Evolutionary conservation across 2,888 invertebrate species (phyloP).

Genomic region (Trichacis sp.): DNA sequence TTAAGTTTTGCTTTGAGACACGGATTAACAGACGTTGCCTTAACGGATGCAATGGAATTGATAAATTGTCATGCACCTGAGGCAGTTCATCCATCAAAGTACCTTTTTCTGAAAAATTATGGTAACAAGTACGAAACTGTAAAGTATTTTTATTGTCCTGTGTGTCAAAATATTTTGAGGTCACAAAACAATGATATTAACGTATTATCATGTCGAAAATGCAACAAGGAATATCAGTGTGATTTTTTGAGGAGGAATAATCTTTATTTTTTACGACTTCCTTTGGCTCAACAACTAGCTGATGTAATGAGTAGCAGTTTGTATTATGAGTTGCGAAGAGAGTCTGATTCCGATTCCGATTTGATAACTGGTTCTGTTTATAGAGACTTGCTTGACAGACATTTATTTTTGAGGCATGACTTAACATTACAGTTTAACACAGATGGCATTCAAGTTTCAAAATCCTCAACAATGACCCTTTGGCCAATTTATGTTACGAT

Average conservation of each 20-base stretch:
- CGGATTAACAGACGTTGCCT: no score
- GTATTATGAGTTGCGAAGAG: slow-evolving; percentile 8
- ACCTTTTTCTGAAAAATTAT: neutral
- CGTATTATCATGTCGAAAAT: no score
- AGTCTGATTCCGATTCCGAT: slow-evolving; percentile 7
- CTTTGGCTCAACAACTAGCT: slow-evolving; percentile 14
- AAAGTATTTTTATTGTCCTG: slow-evolving; percentile 12
- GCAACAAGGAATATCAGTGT: no score
- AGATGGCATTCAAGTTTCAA: slow-evolving; percentile 24
- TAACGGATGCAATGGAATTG: neutral
- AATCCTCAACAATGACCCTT: slow-evolving; percentile 27
- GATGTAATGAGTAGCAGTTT: slow-evolving; percentile 11
- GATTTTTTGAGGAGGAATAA: neutral
- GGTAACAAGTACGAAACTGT: neutral
- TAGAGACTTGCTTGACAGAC: neutral
- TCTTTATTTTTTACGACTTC: slow-evolving; percentile 8
- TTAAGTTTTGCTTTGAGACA: no score
- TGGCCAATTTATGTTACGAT: slow-evolving; percentile 32
- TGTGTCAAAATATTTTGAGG: slow-evolving; percentile 5
- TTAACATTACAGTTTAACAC: slow-evolving; percentile 28
- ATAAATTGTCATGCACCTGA: no score
- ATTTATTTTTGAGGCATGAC: slow-evolving; percentile 21
- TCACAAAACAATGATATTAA: no score
- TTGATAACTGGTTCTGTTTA: slow-evolving; percentile 17
- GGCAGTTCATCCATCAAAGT: no score